Conservation (phyloP, 30 jellyfish, hydroid and myxozoan species). For the Rhopilema esculentum region DNA sequence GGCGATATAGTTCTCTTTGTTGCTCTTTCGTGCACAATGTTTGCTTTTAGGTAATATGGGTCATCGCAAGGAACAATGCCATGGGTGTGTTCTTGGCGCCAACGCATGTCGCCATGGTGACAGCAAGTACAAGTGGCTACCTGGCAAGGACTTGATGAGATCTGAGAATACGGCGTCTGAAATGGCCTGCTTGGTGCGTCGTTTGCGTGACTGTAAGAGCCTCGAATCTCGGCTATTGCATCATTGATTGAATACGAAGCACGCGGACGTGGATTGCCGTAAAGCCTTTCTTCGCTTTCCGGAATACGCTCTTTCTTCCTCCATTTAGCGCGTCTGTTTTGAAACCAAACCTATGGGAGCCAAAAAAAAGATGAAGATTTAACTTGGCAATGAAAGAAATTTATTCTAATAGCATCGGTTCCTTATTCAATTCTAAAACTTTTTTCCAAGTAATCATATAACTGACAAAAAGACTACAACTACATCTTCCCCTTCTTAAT, state of each 20-base stretch:
- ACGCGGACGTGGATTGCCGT: conserved; percentile 66
- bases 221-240: conserved; percentile 73
- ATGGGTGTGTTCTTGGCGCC: conserved; percentile 49
- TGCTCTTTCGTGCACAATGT: conserved; percentile 31
- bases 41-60: conserved; percentile 49
- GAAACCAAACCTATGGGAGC: conserved; percentile 74
- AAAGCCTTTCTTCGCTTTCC: conserved; percentile 64
- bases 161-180: conserved; percentile 62
- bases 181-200: conserved; percentile 55
- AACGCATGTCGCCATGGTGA: conserved; percentile 57
- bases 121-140: conserved; percentile 73
- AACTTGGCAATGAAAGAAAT: no score
- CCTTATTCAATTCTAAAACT: no score
- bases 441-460: no score
- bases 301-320: conserved; percentile 74
- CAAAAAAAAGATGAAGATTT: background rate
- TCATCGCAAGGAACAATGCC: conserved; percentile 55
- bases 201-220: conserved; percentile 54
- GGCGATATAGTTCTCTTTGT: conserved; percentile 66
- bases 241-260: conserved; percentile 66
- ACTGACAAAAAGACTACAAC: no score
- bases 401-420: background rate
- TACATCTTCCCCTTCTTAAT: no score
- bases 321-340: conserved; percentile 88
- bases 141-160: conserved; percentile 54